Evolutionary conservation across 2,797 vertebrate species (phyloP).

Genomic region (Sebastes oblongus): DNA sequence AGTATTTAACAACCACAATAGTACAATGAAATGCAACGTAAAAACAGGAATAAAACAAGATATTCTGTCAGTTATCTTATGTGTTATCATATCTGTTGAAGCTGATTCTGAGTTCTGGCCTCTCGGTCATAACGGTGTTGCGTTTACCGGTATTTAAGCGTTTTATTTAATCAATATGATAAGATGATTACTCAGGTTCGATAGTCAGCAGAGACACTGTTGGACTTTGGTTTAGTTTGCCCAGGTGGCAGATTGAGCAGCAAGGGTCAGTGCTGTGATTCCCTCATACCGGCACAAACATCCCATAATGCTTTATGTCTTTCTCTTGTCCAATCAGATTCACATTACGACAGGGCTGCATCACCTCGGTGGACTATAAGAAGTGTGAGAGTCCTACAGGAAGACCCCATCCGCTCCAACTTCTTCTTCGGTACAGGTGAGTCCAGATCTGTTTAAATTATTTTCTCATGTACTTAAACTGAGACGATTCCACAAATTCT

Average conservation of each 20-base stretch:
- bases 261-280: conserved; percentile 56
- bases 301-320: conserved; percentile 7
- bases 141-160: conserved; percentile 13
- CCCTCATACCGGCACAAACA: background rate
- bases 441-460: background rate
- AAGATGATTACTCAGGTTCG: conserved; percentile 38
- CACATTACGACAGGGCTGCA: background rate
- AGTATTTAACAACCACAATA: background rate
- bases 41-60: background rate
- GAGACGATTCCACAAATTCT: background rate
- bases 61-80: background rate
- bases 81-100: conserved; percentile 3
- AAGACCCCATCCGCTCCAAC: conserved; percentile 57
- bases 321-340: conserved; percentile 61
- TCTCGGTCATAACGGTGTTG: background rate
- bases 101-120: background rate
- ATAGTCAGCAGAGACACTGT: conserved; percentile 43
- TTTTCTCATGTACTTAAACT: background rate
- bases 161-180: conserved; percentile 62
- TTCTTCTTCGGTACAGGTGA: conserved; percentile 63
- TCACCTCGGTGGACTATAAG: conserved; percentile 50
- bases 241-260: conserved; percentile 52
- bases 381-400: background rate
- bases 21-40: background rate
- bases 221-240: conserved; percentile 69